phyloP scores from a whole-genome alignment of 2,797 vertebrate species.

The Tarsius wallacei region DNA sequence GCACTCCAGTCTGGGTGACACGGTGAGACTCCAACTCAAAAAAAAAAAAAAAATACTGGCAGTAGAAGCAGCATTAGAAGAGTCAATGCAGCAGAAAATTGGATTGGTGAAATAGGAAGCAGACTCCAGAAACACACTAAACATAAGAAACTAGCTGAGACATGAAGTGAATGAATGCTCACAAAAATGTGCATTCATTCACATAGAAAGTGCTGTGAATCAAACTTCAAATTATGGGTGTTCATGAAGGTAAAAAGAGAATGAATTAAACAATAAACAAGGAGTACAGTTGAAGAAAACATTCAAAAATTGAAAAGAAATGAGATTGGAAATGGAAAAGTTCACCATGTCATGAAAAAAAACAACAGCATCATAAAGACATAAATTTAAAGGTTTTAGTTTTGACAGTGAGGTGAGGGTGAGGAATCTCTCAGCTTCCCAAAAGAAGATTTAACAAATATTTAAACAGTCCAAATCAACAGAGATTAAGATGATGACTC shows the following conservation, averaged over 20 bases:
- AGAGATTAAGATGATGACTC: not conserved
- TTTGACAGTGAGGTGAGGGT: not conserved
- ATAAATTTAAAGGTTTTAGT: not conserved
- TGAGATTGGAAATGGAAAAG: not conserved
- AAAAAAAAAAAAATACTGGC: not conserved
- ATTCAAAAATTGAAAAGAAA: not conserved
- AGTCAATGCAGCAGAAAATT: slow-evolving; percentile 45
- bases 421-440: not conserved
- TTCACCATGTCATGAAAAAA: not conserved
- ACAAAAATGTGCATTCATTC: not conserved
- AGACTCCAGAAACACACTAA: not conserved
- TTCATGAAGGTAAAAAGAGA: not conserved
- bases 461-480: slow-evolving; percentile 53
- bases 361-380: not conserved
- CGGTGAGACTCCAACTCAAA: too few species aligned
- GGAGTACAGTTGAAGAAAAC: not conserved
- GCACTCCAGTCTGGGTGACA: too few species aligned
- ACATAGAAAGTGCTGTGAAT: not conserved
- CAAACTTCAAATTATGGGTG: not conserved
- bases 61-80: not conserved
- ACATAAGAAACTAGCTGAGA: not conserved
- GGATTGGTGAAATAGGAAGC: slow-evolving; percentile 4
- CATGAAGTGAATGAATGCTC: not conserved
- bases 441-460: not conserved
- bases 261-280: slow-evolving; percentile 31